Evolutionary conservation across 23 tunicate species (phyloP), one percentile per base, ranked within the genome.

Genomic region (Phallusia fumigata): DNA sequence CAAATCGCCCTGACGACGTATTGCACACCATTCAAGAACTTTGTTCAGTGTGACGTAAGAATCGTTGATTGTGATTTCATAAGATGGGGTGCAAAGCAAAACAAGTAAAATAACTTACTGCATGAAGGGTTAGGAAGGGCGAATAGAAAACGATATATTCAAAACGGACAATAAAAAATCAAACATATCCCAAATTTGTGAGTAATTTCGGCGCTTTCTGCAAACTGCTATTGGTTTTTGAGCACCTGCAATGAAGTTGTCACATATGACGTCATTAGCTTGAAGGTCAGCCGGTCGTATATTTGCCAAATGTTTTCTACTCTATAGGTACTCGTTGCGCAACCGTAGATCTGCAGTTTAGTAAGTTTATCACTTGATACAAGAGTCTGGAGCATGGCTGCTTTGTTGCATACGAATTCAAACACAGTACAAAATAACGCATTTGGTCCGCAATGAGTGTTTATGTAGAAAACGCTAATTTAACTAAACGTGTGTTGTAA

Each of bases 11-110:
- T 24, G 69, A 16, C 16, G 69, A 21, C 69, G 16, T 58, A 58
- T 58, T 58, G 69, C 69, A 58, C 69, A 58, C 28, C 10, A 40
- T 40, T 40, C 8, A 58, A 58, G 69, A 58, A 58, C 69, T 58
- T 58, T 58, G 69, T 58, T 58, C 69, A 58, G 26, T 58, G 69
- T 58, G 69, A 58, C 69, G n/a, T n/a, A n/a, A n/a, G n/a, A 58
- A 58, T 58, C 15, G 28, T 58, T 58, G 69, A 58, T 58, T 58
- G 69, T 58, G 69, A 58, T n/a, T n/a, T n/a, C 26, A 58, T 58
- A 58, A 58, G 13, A 58, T 1, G 28, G 69, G 69, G 69, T 58
- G 69, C 69, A 58, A 58, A 58, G 69, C 69, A 24, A 21, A 24
- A 22, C 69, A 5, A 8, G 16, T 21, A 58, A 58, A 58, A 58